Conservation (phyloP, 2,797 vertebrate species). For the Leuciscus waleckii region DNA sequence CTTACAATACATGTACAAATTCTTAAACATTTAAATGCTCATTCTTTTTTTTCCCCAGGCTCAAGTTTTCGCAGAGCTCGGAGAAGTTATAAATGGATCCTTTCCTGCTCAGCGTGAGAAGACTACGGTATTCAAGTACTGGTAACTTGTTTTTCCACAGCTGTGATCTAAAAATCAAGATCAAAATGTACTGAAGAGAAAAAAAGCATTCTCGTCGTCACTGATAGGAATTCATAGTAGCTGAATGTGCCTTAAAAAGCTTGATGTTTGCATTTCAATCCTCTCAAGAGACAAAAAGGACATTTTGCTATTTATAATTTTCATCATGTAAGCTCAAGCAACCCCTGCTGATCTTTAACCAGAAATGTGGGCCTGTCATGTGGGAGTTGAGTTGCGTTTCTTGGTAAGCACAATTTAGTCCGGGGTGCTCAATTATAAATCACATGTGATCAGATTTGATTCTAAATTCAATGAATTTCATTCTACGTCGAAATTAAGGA, state of each 20-base stretch:
- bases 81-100: constrained; percentile 88
- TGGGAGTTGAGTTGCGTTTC: not conserved
- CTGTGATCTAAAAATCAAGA: not conserved
- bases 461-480: not conserved
- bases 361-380: not conserved
- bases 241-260: not conserved
- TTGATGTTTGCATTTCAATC: constrained; percentile 6
- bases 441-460: not conserved
- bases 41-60: constrained; percentile 76
- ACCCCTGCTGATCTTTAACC: not conserved
- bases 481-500: not conserved
- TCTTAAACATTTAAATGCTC: not conserved
- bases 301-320: constrained; percentile 20
- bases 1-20: not conserved
- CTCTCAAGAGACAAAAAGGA: constrained; percentile 8
- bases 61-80: constrained; percentile 90
- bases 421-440: not conserved
- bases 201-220: constrained; percentile 13
- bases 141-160: constrained; percentile 72
- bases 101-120: constrained; percentile 85
- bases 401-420: not conserved
- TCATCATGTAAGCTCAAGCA: not conserved
- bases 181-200: not conserved
- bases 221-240: too few relatives aligned
- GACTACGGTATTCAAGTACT: constrained; percentile 95